These are phyloP conservation scores for Nomada ferruginata DNA, from an alignment of 2,888 invertebrate species.

Conservation along the genomic window DNA sequence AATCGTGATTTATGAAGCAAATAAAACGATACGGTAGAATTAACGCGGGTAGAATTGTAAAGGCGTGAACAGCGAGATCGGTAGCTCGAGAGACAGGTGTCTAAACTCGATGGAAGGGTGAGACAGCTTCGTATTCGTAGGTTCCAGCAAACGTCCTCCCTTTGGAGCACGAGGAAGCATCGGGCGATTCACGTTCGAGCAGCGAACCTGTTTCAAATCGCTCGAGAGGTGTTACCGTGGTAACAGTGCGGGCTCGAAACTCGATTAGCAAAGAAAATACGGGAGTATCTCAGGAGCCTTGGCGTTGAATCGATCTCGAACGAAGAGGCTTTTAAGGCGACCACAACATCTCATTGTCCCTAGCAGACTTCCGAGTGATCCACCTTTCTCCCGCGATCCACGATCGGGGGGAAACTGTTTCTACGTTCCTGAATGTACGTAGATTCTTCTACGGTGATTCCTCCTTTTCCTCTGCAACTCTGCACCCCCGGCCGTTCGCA, in stretches of 20 bases:
- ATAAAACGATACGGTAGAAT: neutral
- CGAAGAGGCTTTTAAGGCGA: conserved; percentile 77
- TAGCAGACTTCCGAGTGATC: conserved; percentile 48
- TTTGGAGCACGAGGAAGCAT: conserved; percentile 21
- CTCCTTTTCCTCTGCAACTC: neutral
- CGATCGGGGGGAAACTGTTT: neutral
- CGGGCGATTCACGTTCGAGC: conserved; percentile 54
- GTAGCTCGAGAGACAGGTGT: conserved; percentile 1
- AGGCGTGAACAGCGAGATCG: conserved; percentile 28
- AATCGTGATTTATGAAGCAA: neutral
- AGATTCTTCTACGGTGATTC: neutral
- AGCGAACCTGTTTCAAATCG: conserved; percentile 62
- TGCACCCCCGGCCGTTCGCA: neutral
- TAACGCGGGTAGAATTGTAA: neutral
- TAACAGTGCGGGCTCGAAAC: conserved; percentile 76
- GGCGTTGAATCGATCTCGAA: conserved; percentile 75
- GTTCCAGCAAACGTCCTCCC: conserved; percentile 37
- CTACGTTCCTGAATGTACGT: neutral
- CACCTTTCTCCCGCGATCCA: conserved; percentile 26
- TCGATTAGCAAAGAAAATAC: conserved; percentile 82
- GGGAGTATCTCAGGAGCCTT: conserved; percentile 63
- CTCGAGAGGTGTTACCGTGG: conserved; percentile 75
- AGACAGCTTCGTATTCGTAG: conserved; percentile 20
- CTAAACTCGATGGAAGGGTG: neutral
- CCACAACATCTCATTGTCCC: conserved; percentile 73